These are phyloP conservation scores for Leucophora obtusa DNA, from an alignment of 2,888 invertebrate species.

Conservation along the genomic window DNA sequence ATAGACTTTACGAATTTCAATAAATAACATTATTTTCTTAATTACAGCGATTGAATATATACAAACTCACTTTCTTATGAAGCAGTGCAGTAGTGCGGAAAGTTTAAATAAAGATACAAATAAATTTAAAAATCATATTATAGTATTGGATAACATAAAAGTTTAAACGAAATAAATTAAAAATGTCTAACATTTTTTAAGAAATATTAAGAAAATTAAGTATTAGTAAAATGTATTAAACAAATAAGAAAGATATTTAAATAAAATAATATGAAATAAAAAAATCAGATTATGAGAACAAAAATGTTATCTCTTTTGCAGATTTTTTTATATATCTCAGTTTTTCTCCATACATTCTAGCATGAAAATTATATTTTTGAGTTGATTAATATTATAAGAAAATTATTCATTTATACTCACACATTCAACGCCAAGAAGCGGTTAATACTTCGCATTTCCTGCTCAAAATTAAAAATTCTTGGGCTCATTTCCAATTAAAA, in stretches of 20 bases:
- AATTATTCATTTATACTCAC: too few relatives aligned
- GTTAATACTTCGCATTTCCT: too few relatives aligned
- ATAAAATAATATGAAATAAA: not conserved
- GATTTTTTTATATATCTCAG: too few relatives aligned
- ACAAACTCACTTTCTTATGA: constrained; percentile 72
- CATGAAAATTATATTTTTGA: too few relatives aligned
- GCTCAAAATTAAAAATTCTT: constrained; percentile 7
- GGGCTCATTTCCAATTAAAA: constrained; percentile 44
- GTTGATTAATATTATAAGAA: too few relatives aligned
- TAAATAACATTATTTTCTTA: constrained; percentile 12
- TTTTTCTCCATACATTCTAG: too few relatives aligned
- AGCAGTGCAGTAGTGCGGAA: constrained; percentile 72
- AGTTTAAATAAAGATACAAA: constrained; percentile 73
- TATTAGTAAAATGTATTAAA: constrained; percentile 54
- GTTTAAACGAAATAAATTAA: constrained; percentile 19
- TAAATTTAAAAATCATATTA: constrained; percentile 47
- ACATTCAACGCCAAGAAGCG: too few relatives aligned
- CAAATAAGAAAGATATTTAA: constrained; percentile 2
- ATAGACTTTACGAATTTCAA: not conserved
- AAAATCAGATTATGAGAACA: too few relatives aligned
- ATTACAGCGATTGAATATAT: constrained; percentile 75
- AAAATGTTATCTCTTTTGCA: too few relatives aligned
- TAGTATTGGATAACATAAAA: constrained; percentile 56
- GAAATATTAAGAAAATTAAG: constrained; percentile 32
- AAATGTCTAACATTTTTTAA: constrained; percentile 33